A percentile compares a stretch with the other conserved stretches of the same genome.
Conservation (phyloP, 2,113 vertebrate species). For the Sciurus niger region DNA sequence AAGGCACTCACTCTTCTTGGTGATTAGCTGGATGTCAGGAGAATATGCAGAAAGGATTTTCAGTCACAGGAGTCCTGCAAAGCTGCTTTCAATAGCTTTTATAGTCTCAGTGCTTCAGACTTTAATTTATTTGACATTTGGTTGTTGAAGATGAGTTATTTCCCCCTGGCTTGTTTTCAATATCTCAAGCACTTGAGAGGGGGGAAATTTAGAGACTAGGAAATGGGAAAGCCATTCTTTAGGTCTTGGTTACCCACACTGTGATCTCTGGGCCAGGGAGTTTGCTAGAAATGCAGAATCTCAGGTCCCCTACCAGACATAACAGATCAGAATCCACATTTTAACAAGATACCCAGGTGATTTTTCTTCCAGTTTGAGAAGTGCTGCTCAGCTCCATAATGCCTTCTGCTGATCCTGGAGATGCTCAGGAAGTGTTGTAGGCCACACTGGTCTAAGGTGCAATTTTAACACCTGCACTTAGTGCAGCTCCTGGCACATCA, state of each 20-base stretch:
- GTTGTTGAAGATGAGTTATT: constrained; percentile 81
- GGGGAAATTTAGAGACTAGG: constrained; percentile 44
- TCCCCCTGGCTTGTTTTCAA: constrained; percentile 74
- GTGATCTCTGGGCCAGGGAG: constrained; percentile 24
- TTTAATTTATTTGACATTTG: constrained; percentile 83
- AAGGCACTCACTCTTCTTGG: constrained; percentile 14
- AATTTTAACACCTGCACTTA: background rate
- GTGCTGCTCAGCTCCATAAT: no score
- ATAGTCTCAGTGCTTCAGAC: constrained; percentile 58
- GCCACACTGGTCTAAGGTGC: background rate
- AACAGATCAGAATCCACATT: background rate
- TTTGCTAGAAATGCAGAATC: background rate
- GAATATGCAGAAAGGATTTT: constrained; percentile 70
- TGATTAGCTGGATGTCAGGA: constrained; percentile 73
- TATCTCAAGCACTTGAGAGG: constrained; percentile 61
- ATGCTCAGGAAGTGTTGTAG: background rate
- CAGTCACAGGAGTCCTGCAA: constrained; percentile 54
- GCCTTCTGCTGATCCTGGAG: background rate
- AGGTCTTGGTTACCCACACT: background rate
- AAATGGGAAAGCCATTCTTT: constrained; percentile 43
- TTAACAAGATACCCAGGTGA: background rate
- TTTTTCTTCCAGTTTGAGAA: background rate
- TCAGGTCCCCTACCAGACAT: background rate
- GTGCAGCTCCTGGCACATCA: accelerated
- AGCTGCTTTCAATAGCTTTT: constrained; percentile 77